Evolutionary conservation across 2,113 vertebrate genomes (phyloP).

Genomic region (Cromileptes altivelis): DNA sequence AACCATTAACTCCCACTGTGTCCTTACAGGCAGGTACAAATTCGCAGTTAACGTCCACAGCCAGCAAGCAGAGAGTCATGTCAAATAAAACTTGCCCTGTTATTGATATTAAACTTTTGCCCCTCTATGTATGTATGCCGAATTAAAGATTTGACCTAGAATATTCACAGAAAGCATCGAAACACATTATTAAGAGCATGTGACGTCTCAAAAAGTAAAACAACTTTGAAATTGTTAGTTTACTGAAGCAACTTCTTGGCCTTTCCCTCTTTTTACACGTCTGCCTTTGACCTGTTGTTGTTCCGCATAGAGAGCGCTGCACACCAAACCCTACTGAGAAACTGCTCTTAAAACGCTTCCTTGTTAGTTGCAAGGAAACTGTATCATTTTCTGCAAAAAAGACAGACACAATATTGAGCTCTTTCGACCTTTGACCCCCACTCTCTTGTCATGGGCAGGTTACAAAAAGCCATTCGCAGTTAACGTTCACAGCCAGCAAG

Average conservation of each 20-base stretch:
- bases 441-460: too few species aligned
- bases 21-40: not conserved
- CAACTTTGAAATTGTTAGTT: not conserved
- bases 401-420: too few species aligned
- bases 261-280: not conserved
- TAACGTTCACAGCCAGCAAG: not conserved
- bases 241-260: not conserved
- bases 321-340: not conserved
- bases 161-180: not conserved
- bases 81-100: not conserved
- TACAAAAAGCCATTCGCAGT: too few species aligned
- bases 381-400: too few species aligned
- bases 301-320: too few species aligned
- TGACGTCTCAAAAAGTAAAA: not conserved
- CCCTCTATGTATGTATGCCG: not conserved
- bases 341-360: too few species aligned
- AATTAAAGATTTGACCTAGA: not conserved
- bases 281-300: too few species aligned
- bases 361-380: too few species aligned
- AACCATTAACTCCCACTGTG: not conserved
- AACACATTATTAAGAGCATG: too few species aligned
- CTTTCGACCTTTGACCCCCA: too few species aligned
- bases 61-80: not conserved
- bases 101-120: not conserved
- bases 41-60: not conserved